Base-by-base conservation (phyloP, 2,888 invertebrate species). In the Idaea aversata region DNA sequence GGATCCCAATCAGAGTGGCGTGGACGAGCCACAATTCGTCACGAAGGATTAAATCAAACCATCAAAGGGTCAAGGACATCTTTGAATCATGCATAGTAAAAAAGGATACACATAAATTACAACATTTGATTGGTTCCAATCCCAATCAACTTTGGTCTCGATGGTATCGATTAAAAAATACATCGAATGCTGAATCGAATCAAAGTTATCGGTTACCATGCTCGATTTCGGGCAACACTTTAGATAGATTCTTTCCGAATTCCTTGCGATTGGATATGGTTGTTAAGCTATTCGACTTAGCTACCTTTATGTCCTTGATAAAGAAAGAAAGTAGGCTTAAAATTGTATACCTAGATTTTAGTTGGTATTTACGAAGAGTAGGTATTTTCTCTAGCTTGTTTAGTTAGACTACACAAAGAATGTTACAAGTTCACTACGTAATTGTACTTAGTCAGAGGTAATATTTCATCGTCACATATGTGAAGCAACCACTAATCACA, bases 51-150 rank as follows among this genome's bases (percentile, higher is more conserved):
- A 87, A 72, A 79, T 75, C 74, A 71, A 70, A 77, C 70, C 68
- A 72, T 75, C 72, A 69, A 36, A 67, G 72, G 75, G 75, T 72
- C 74, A 74, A 75, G 73, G 74, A 69, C 72, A 70, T 63, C 62
- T 57, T 70, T 65, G 60, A 67, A 71, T 67, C 72, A 70, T 67
- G 77, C 75, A 77, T 76, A 71, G 71, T 68, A 70, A 77, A 82
- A 80, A 82, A 80, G 77, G 79, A 74, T 75, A 77, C 75, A 77
- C 77, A 85, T 92, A 91, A 91, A 92, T 87, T 84, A 89, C 79
- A 83, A 84, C 82, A 86, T 90, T 87, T 88, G 87, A 92, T 91
- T 88, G 87, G 90, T 89, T 90, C 91, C 90, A 90, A 90, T 90
- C 88, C 91, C 90, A 90, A 91, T 90, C 88, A 90, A 84, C 79